Base-by-base conservation (phyloP, 2,888 invertebrate species). In the Cybosia mesomella region DNA sequence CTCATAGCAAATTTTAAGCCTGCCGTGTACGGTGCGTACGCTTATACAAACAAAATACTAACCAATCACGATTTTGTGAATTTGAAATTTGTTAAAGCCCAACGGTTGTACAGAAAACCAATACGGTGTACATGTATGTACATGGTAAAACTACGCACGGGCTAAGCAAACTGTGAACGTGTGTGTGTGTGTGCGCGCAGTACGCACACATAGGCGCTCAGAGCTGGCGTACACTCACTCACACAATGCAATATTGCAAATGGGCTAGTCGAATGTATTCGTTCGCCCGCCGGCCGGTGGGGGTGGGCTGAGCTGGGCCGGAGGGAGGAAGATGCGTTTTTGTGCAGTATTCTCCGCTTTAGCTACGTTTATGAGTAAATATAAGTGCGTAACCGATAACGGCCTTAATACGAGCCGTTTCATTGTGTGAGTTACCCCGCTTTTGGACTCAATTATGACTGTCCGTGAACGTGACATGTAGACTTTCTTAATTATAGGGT, bases 261-360 rank as follows among this genome's bases (percentile, higher is more conserved):
- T 94, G 92, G 93, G 92, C 95, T 93, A 93, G 92, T 94, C 93
- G 93, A 93, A 94, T 94, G 94, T 93, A 93, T 92, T 93, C 92
- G 92, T 92, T 92, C 92, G 88, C 89, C 91, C 89, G 89, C 86
- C 90, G 89, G 88, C 89, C 86, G 84, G 78, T 76, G 71, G 88
- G 85, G 84, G 82, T 85, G 89, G 89, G 87, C 65, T 82, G 87
- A 54, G 73, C 62, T 83, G 83, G 81, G 72, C 64, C 72, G 73
- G 64, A 67, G 85, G 89, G 89, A 89, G 85, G 86, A 92, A 92
- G 93, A 94, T 95, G 95, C 95, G 94, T 94, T 94, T 95, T 95
- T 95, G 93, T 94, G 92, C 93, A 92, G 84, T 87, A 88, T 89
- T 88, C 89, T 86, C 85, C 86, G 86, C 89, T 88, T 87, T 86